Evolutionary conservation across 2,797 vertebrate species (phyloP).

Genomic region (Oreonectes daqikongensis): DNA sequence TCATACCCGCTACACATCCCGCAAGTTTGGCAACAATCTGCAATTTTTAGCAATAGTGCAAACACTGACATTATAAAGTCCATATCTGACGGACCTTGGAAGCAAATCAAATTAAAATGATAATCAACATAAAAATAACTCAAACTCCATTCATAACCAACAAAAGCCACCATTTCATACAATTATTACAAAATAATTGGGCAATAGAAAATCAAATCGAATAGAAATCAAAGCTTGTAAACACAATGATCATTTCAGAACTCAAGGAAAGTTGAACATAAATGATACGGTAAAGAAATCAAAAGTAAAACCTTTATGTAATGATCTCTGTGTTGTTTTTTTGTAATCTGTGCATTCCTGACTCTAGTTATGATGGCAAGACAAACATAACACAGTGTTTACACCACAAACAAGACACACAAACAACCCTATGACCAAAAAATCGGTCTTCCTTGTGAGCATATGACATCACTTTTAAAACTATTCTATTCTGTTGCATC

Average conservation of each 20-base stretch:
- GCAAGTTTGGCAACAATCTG: constrained; percentile 68
- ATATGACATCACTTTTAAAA: neutral
- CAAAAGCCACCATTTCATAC: neutral
- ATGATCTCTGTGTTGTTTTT: neutral
- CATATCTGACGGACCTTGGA: constrained; percentile 51
- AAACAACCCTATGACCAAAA: neutral
- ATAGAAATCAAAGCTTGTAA: neutral
- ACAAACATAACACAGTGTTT: neutral
- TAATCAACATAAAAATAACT: constrained; percentile 3
- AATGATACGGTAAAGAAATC: neutral
- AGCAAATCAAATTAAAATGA: constrained; percentile 45
- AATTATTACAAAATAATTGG: constrained; percentile 8
- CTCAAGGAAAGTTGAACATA: neutral
- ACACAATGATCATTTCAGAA: constrained; percentile 3
- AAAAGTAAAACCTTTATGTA: neutral
- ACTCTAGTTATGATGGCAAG: neutral
- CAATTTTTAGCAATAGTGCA: constrained; percentile 53
- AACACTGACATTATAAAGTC: constrained; percentile 42
- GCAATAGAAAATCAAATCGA: neutral
- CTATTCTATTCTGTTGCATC: neutral
- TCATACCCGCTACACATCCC: neutral
- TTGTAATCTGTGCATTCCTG: neutral
- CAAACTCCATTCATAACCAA: constrained; percentile 3
- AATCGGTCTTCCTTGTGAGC: neutral
- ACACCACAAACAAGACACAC: neutral